These are phyloP conservation scores for Hippoglossus hippoglossus DNA, from an alignment of 2,797 vertebrate species.

Conservation along the genomic window DNA sequence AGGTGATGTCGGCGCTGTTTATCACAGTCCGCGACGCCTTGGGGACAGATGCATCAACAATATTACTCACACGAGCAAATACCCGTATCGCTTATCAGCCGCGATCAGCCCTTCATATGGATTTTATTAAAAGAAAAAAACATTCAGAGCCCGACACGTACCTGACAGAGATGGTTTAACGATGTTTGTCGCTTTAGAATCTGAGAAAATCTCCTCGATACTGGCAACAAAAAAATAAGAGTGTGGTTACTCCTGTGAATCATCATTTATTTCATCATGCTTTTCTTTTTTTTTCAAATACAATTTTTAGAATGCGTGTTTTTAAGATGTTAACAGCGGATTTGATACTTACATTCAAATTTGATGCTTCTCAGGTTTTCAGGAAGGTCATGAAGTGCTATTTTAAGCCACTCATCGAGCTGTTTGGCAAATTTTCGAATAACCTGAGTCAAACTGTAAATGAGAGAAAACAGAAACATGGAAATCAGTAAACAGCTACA, in stretches of 20 bases:
- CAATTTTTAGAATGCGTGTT: neutral
- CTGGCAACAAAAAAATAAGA: constrained; percentile 74
- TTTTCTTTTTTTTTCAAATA: neutral
- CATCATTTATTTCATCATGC: neutral
- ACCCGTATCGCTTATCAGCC: constrained; percentile 63
- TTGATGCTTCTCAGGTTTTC: constrained; percentile 98
- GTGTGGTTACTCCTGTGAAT: neutral
- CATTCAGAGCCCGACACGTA: constrained; percentile 69
- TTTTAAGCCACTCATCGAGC: constrained; percentile 98
- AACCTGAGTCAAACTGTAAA: constrained; percentile 95
- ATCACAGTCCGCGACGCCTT: constrained; percentile 98
- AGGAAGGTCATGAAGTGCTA: constrained; percentile 96
- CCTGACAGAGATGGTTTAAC: constrained; percentile 99
- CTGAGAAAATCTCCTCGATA: constrained; percentile 98
- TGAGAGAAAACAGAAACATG: constrained; percentile 8
- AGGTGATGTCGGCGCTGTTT: constrained; percentile 99
- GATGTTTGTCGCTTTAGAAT: constrained; percentile 98
- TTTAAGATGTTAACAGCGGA: neutral
- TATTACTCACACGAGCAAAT: constrained; percentile 54
- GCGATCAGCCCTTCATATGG: constrained; percentile 56
- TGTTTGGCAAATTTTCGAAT: constrained; percentile 99
- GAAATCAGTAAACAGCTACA: neutral
- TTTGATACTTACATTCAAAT: constrained; percentile 91
- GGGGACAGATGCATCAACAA: constrained; percentile 58
- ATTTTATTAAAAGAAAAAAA: constrained; percentile 65